Conservation (phyloP, 1,140 invertebrate genomes). For the Dendrolimus kikuchii region DNA sequence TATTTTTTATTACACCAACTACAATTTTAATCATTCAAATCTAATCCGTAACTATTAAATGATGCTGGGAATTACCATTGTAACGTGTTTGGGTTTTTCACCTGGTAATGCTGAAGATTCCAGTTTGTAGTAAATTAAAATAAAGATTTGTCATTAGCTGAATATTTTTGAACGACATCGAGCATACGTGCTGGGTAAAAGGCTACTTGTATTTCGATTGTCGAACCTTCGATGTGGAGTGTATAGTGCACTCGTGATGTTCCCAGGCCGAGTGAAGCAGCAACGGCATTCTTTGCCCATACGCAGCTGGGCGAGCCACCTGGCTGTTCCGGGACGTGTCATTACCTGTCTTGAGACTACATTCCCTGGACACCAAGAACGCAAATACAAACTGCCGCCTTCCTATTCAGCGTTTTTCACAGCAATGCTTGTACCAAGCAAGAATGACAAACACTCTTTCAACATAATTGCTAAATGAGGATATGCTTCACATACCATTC, state of each 20-base stretch:
- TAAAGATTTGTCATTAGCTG: too few relatives aligned
- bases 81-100: too few relatives aligned
- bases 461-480: slow-evolving; percentile 16
- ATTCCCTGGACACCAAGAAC: slow-evolving; percentile 47
- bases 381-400: slow-evolving; percentile 42
- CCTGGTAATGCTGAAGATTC: too few relatives aligned
- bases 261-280: slow-evolving; percentile 41
- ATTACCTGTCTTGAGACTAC: slow-evolving; percentile 35
- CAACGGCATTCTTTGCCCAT: slow-evolving; percentile 59
- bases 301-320: slow-evolving; percentile 39
- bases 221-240: slow-evolving; percentile 37
- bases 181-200: slow-evolving; percentile 19
- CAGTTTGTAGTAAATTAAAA: too few relatives aligned
- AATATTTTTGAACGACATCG: too few relatives aligned
- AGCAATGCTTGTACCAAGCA: slow-evolving; percentile 16
- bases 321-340: slow-evolving; percentile 54
- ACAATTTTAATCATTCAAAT: too few relatives aligned
- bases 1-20: too few relatives aligned
- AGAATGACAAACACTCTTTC: slow-evolving; percentile 19
- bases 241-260: slow-evolving; percentile 30
- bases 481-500: too few relatives aligned
- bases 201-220: slow-evolving; percentile 36
- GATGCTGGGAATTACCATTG: too few relatives aligned
- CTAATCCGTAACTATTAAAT: too few relatives aligned
- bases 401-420: slow-evolving; percentile 43